Evolutionary conservation across 2,797 vertebrate species (phyloP), one percentile per base, ranked within the genome.

Genomic region (Spinibarbus caldwelli): DNA sequence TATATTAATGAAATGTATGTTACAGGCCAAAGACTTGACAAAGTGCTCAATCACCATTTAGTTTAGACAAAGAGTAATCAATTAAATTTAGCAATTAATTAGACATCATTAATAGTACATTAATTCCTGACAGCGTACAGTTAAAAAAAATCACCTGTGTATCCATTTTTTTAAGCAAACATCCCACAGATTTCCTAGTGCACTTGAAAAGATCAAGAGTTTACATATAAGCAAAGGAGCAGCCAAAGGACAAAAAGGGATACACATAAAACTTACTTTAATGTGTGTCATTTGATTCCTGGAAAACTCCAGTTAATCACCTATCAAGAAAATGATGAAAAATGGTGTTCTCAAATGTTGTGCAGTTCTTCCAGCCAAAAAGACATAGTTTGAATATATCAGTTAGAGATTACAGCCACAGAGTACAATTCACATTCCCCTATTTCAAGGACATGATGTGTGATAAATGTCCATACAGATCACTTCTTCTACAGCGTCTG

Each of bases 271-370:
- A 76, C 83, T 66, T 62, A 10, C 26, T 38, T 70, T 80, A 77
- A 82, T 85, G 72, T 26, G 45, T 85, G 49, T 86, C 64, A 88
- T 52, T 52, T 57, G 49, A 80, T 54, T 85, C 64, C 59, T 85
- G 87, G 82, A 87, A 88, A 90, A 84, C 78, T 62, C 72, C 70
- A 85, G 78, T 87, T 86, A 82, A 85, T 85, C 52, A 78, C 85
- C 77, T 83, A 83, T 85, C 71, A 85, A 57, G 57, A 80, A 59
- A 70, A 85, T 72, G 19, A 82, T 81, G 73, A 85, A 86, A 85
- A 90, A 89, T 79, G 6, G 38, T 79, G 59, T 57, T 84, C 52
- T 87, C 38, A 81, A 84, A 89, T 72, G 47, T 76, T 71, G 71
- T 76, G 70, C 62, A 85, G 87, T 85, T 86, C 78, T 84, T 81